Evolutionary conservation across 2,888 invertebrate genomes (phyloP), one percentile per base, ranked within the genome.

Genomic region (Drosophila affinis): DNA sequence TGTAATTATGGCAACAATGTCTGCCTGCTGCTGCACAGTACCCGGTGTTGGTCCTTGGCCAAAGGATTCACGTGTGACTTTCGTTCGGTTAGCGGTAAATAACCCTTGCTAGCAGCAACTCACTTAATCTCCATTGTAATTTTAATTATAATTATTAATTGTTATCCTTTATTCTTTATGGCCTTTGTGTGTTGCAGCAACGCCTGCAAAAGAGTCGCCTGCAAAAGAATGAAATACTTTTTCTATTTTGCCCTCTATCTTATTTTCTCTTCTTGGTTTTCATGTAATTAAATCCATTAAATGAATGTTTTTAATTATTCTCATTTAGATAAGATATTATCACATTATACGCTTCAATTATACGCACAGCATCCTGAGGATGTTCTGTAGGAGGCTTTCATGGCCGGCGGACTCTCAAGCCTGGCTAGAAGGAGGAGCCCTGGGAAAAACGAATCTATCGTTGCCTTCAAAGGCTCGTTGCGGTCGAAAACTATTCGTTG

Each of bases 1-100:
- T 53, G 76, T 77, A 83, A 83, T 83, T 86, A 86, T 79, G 62
- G 45, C 54, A 62, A 63, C 68, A 72, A 71, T 73, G 63, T 56
- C 47, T 44, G 49, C 58, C 61, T 44, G 52, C 48, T 9, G 12
- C 47, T 10, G 17, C 34, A 27, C 21, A 18, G 48, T 46, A 39
- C 29, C 44, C n/a, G 46, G 47, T 14, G 45, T 24, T 24, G 51
- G 51, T 32, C n/a, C 60, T 59, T 48, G 59, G 59, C 55, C 34
- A 39, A 45, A 32, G 46, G 71, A 62, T 71, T 71, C 71, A 71
- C 70, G 71, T 57, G 57, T 68, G 59, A 58, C 73, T 53, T 60
- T 60, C 52, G 74, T 81, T 73, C 65, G 67, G 69, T 70, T 77
- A 76, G 76, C 68, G 72, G 49, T 64, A 82, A 82, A 86, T 86